Evolutionary conservation across 1,140 invertebrate species (phyloP), one percentile per base, ranked within the genome.

Genomic region (Pentalonia nigronervosa): DNA sequence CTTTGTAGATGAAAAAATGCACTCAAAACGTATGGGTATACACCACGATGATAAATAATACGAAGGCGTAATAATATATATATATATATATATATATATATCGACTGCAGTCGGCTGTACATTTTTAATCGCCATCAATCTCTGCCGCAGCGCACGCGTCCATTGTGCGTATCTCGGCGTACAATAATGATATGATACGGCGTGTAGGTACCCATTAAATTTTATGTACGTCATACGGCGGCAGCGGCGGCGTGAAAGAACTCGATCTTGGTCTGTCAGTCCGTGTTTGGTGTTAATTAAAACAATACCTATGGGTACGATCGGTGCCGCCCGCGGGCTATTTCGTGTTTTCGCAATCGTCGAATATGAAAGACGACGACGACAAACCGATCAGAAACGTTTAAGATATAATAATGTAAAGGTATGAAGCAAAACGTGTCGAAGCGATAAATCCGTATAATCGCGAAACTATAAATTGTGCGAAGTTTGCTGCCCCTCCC

Each of bases 281-380:
- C 83, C 41, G 83, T 47, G 83, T 86, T 86, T 47, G 83, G 83
- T 86, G 83, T 86, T 86, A 86, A 86, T 45, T 45, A 86, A 45
- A 86, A 86, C 41, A 36, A 84, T 41, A 84, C 34, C 21, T 36
- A 41, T 84, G 8, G 8, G 21, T 23, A 84, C 20, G 34, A 84
- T 23, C 34, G 36, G 34, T 30, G 56, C 25, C 56, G 30, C 30
- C 36, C 0, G 20, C 81, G 7, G 81, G 34, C 81, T 20, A 41
- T 41, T 84, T 25, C 20, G 34, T 21, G 76, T 81, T 81, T 81
- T 81, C 34, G 17, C 76, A 34, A 34, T 81, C n/a, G 14, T 81
- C n/a, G 76, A 81, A 81, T 81, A 7, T 14, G 21, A 34, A 17
- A 81, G 30, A n/a, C 8, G 67, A 34, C n/a, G 25, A 60, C 9